Base-by-base conservation (phyloP, 30 jellyfish, hydroid and myxozoan species). In the Aurelia sp. region DNA sequence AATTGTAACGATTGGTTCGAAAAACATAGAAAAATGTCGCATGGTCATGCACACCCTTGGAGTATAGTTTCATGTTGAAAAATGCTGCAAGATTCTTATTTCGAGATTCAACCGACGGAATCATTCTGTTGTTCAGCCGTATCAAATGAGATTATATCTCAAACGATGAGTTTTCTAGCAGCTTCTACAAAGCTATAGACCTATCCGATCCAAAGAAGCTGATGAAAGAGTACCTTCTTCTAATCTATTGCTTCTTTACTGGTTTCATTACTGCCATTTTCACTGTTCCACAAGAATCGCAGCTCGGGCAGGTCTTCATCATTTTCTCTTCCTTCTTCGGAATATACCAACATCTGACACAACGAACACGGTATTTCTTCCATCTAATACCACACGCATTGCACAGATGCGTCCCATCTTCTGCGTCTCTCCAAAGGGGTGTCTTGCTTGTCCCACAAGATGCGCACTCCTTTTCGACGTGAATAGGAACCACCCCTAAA, bases 301-400 rank as follows among this genome's bases (percentile, higher is more conserved):
- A 92, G 40, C 97, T 92, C 12, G 97, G 87, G 68, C 98, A 92
- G 16, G 70, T 50, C 58, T 79, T 84, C 89, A 84, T 69, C 59
- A 47, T 58, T 80, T 74, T 79, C 63, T 93, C 98, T 41, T 88
- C 96, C 65, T 93, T 88, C 80, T 78, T 82, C 57, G 98, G 98
- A 27, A 93, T 82, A 61, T 93, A 93, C 97, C 97, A 89, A 77
- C 98, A 93, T 38, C 94, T 76, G 69, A 85, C 75, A 65, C 98
- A 93, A n/a, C 97, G 90, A 63, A 88, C 88, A 4, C 96, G 90
- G 88, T 93, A 82, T 75, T 93, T 93, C 84, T 85, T 93, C 97
- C 97, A 93, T 53, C 98, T 67, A 55, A 93, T 93, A 35, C 98
- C 98, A 64, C 98, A 93, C 21, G 98, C 98, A 80, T 93, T 93